phyloP scores from a whole-genome alignment of 1,140 invertebrate genomes.

The Neodiprion virginianus region DNA sequence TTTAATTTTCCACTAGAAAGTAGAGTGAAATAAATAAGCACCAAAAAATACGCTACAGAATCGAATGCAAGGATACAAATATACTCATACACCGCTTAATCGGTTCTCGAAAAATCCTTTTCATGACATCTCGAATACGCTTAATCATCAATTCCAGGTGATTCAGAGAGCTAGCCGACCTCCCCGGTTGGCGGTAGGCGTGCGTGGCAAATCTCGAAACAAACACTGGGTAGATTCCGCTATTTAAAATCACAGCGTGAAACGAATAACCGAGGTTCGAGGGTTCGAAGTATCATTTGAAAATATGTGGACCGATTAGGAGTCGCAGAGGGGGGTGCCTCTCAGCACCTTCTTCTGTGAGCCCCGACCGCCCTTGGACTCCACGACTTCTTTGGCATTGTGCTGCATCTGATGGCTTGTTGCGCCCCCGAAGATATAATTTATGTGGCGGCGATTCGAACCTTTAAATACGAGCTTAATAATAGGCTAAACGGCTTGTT shows the following conservation, averaged over 20 bases:
- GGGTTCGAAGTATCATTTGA: constrained; percentile 40
- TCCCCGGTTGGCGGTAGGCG: neutral
- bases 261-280: neutral
- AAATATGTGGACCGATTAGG: constrained; percentile 49
- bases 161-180: too few species aligned
- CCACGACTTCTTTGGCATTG: neutral
- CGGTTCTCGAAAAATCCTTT: too few species aligned
- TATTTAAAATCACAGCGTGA: constrained; percentile 53
- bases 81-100: too few species aligned
- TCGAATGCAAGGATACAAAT: too few species aligned
- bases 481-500: constrained; percentile 55
- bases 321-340: constrained; percentile 23
- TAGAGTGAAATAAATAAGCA: too few species aligned
- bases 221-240: constrained; percentile 35
- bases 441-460: constrained; percentile 43
- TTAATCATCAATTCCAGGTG: too few species aligned
- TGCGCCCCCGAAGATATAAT: constrained; percentile 30
- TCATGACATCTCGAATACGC: too few species aligned
- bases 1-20: too few species aligned
- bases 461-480: constrained; percentile 47
- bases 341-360: neutral
- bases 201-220: constrained; percentile 47
- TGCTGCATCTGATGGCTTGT: too few species aligned
- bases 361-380: neutral
- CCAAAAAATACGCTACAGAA: too few species aligned